Evolutionary conservation across 1,140 invertebrate genomes (phyloP), one percentile per base, ranked within the genome.

Genomic region (Drosophila chauvacae): DNA sequence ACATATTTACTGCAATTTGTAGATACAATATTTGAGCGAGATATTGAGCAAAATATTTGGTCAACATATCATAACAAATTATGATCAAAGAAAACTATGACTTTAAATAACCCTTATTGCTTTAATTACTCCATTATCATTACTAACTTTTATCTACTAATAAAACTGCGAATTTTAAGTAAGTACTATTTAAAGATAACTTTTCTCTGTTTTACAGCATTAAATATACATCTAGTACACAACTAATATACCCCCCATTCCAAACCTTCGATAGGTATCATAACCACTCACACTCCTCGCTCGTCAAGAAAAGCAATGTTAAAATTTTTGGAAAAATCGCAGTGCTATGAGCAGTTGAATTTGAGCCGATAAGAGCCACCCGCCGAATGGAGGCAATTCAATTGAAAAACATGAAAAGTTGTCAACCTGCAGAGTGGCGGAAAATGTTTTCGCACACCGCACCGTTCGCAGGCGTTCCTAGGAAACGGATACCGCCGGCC

Each of bases 351-450:
- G 39, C 51, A 76, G 53, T 65, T 58, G 20, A 58, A 68, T 53
- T 77, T 39, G 71, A 76, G 57, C 73, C 73, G 71, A 76, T 76
- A 76, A 76, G 61, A 76, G 45, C 51, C 35, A 48, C n/a, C 35
- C 44, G 9, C 23, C 33, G 53, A 28, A 77, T 44, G 73, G 42
- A 55, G 70, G 69, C 71, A 77, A 60, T 77, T 60, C 63, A 77
- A 77, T 77, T 77, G 74, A 77, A 77, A 48, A 76, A 72, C 56
- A 69, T 69, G 62, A 77, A 77, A 77, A 77, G 73, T 69, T 77
- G 73, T 68, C 74, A 72, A 72, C 69, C 55, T 59, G 66, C 69
- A 60, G 55, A 59, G 66, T 72, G 66, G 66, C 51, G 69, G 53
- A 72, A 59, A 72, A 59, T 50, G 23, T 71, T 71, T 72, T 72